phyloP scores from a whole-genome alignment of 1,140 invertebrate species.

The Heterodera schachtii region DNA sequence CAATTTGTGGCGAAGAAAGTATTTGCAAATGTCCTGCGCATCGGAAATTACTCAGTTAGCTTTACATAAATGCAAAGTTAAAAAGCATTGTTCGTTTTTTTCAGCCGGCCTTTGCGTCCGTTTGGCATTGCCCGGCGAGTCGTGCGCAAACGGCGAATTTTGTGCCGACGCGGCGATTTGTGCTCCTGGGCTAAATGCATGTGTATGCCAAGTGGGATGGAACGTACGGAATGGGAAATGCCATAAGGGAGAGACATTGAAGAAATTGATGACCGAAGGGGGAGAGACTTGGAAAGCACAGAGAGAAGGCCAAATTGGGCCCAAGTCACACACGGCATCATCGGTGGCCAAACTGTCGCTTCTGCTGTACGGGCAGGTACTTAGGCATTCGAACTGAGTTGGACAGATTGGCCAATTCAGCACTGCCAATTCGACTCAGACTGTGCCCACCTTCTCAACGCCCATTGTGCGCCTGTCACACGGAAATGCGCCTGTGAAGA shows the following conservation, averaged over 20 bases:
- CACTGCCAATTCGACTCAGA: not conserved
- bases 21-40: slow-evolving; percentile 37
- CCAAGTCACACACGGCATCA: not conserved
- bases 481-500: slow-evolving; percentile 14
- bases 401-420: not conserved
- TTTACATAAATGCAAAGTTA: not conserved
- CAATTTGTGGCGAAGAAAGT: slow-evolving; percentile 38
- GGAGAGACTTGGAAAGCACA: not conserved
- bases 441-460: not conserved
- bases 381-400: no score
- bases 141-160: slow-evolving; percentile 49
- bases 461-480: not conserved
- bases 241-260: slow-evolving; percentile 32
- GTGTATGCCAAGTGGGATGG: slow-evolving; percentile 48
- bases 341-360: not conserved
- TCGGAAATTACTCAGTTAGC: not conserved
- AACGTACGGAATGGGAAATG: slow-evolving; percentile 34
- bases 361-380: not conserved
- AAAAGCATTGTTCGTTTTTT: not conserved
- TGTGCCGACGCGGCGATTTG: slow-evolving; percentile 40
- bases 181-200: slow-evolving; percentile 40
- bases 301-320: not conserved
- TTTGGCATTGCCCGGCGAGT: slow-evolving; percentile 42
- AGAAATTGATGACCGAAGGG: slow-evolving; percentile 1
- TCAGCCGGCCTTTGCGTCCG: slow-evolving; percentile 42